These are phyloP conservation scores for Nyleta sp. DNA, from an alignment of 2,888 invertebrate species.

Conservation along the genomic window DNA sequence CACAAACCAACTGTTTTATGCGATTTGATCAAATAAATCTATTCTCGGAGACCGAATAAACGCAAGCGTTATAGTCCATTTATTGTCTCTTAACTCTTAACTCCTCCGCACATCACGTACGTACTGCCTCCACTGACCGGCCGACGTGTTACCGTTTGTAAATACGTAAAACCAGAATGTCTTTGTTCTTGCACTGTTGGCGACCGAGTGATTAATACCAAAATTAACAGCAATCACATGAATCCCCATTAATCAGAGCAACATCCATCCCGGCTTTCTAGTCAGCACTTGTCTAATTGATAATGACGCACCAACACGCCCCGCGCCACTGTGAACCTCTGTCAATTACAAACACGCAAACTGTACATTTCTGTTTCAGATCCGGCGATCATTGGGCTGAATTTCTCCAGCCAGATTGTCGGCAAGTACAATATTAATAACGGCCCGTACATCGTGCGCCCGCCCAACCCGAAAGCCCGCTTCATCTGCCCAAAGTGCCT, in stretches of 20 bases:
- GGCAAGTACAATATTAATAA: slow-evolving; percentile 43
- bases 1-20: too few species aligned
- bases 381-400: slow-evolving; percentile 61
- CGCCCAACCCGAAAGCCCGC: slow-evolving; percentile 54
- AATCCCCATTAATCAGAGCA: slow-evolving; percentile 54
- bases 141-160: slow-evolving; percentile 17
- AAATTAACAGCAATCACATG: slow-evolving; percentile 25
- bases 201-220: slow-evolving; percentile 61
- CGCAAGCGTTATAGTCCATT: background rate
- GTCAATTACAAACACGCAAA: slow-evolving; percentile 51
- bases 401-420: slow-evolving; percentile 47
- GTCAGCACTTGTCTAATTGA: slow-evolving; percentile 61
- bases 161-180: slow-evolving; percentile 5
- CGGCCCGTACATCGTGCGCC: slow-evolving; percentile 51
- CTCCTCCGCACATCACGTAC: slow-evolving; percentile 22
- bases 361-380: slow-evolving; percentile 66
- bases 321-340: background rate
- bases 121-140: slow-evolving; percentile 6
- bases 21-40: background rate
- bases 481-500: slow-evolving; percentile 73
- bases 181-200: slow-evolving; percentile 44
- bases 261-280: slow-evolving; percentile 59
- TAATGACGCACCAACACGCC: slow-evolving; percentile 48
- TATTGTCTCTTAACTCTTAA: slow-evolving; percentile 33
- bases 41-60: slow-evolving; percentile 30